A percentile compares a stretch with the other conserved stretches of the same genome.
Conservation (phyloP, 2,113 vertebrate genomes). For the Rhabdornis inornatus region DNA sequence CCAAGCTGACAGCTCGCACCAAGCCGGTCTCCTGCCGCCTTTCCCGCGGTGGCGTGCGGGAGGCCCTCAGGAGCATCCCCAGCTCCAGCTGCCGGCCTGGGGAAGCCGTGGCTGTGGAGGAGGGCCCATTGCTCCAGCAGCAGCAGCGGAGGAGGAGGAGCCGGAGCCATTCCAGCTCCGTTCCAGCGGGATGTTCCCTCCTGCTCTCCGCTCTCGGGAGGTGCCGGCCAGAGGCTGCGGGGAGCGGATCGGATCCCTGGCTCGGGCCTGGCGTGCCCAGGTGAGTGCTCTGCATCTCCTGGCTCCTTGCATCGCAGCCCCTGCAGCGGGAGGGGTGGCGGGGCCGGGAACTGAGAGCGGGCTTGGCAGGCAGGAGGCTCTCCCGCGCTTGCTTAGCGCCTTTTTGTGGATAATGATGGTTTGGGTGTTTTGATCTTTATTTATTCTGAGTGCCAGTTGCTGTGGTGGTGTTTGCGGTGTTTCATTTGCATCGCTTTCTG, state of each 20-base stretch:
- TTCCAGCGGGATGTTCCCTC: neutral
- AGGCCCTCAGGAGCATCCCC: no score
- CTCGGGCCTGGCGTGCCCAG: neutral
- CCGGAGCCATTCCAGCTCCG: neutral
- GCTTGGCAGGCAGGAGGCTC: neutral
- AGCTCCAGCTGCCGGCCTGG: fast-evolving
- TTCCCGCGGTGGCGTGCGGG: neutral
- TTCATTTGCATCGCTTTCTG: neutral
- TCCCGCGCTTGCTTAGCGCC: fast-evolving
- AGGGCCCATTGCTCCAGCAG: fast-evolving
- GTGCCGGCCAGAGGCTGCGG: neutral
- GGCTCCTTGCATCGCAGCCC: fast-evolving
- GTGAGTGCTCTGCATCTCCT: neutral
- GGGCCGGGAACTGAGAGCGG: fast-evolving
- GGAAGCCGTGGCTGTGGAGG: fast-evolving
- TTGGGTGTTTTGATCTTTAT: neutral
- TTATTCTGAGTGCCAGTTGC: neutral
- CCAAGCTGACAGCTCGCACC: no score
- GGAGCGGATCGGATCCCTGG: neutral
- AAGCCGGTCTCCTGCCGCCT: neutral
- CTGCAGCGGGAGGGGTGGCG: fast-evolving
- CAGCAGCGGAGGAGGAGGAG: neutral
- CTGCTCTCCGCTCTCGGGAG: no score
- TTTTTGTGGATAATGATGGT: neutral
- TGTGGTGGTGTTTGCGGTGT: neutral